Percentiles rank a stretch among this genome's conserved stretches.
phyloP scores from a whole-genome alignment of 2,113 vertebrate species.

The Phylloscopus whistleri region DNA sequence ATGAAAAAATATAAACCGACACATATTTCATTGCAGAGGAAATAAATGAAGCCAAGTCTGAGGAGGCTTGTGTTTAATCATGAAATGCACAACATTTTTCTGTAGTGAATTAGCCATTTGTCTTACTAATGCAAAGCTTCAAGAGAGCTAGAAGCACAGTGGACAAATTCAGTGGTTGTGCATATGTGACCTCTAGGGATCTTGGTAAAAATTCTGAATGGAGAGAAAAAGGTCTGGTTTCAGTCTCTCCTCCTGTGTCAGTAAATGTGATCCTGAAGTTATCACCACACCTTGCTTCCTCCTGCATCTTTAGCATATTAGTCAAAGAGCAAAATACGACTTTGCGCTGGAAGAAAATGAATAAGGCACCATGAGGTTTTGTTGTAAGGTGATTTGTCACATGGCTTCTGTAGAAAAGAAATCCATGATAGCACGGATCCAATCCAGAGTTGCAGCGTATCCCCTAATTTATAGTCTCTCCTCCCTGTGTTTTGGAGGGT shows the following conservation, averaged over 20 bases:
- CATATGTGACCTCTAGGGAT: neutral
- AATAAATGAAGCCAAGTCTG: slow-evolving; percentile 62
- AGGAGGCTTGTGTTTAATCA: slow-evolving; percentile 67
- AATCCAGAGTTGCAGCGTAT: neutral
- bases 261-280: neutral
- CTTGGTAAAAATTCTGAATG: neutral
- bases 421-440: neutral
- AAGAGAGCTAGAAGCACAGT: neutral
- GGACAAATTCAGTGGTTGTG: neutral
- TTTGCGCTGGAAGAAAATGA: neutral
- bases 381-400: slow-evolving; percentile 1
- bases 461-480: neutral
- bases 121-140: slow-evolving; percentile 61
- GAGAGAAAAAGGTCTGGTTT: neutral
- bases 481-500: neutral
- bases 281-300: neutral
- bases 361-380: neutral
- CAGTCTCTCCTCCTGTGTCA: neutral
- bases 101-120: slow-evolving; percentile 61
- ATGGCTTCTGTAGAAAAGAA: neutral
- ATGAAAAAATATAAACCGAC: slow-evolving; percentile 64
- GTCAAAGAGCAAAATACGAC: neutral
- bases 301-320: neutral
- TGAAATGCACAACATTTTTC: slow-evolving; percentile 62
- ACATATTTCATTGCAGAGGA: slow-evolving; percentile 68